Conservation (phyloP, 2,888 invertebrate genomes). For the Leptopilina myrica region DNA sequence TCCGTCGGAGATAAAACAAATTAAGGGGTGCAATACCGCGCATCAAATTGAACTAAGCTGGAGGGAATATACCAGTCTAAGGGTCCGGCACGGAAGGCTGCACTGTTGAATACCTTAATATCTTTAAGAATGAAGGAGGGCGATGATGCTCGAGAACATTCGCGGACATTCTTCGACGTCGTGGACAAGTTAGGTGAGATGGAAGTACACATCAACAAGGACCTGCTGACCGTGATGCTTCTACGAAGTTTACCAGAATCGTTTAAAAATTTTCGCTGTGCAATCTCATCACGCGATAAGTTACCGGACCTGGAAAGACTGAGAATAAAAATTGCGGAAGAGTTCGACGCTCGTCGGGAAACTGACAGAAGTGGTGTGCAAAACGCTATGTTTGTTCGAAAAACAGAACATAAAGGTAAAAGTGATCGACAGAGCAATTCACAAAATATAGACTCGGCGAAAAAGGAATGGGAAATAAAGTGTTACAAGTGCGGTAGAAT, state of each 20-base stretch:
- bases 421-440: background rate
- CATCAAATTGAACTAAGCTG: constrained; percentile 34
- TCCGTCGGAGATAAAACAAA: constrained; percentile 33
- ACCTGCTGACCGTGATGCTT: background rate
- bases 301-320: constrained; percentile 39
- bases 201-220: constrained; percentile 40
- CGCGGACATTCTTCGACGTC: constrained; percentile 15
- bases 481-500: constrained; percentile 41
- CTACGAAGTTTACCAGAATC: constrained; percentile 35
- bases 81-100: constrained; percentile 46
- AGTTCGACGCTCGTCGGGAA: constrained; percentile 34
- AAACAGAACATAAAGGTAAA: background rate
- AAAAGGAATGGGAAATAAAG: constrained; percentile 33
- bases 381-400: constrained; percentile 39
- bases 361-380: background rate
- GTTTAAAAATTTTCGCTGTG: constrained; percentile 39
- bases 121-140: constrained; percentile 41
- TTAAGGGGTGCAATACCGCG: constrained; percentile 42
- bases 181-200: constrained; percentile 31
- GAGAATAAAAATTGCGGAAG: constrained; percentile 30
- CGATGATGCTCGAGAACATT: constrained; percentile 43
- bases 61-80: constrained; percentile 45
- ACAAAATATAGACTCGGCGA: background rate
- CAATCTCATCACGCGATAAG: constrained; percentile 28
- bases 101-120: constrained; percentile 44